Percentiles rank a stretch among this genome's conserved stretches.
These are phyloP conservation scores for Hemitrygon akajei DNA, from an alignment of 2,797 vertebrate species.

Conservation along the genomic window DNA sequence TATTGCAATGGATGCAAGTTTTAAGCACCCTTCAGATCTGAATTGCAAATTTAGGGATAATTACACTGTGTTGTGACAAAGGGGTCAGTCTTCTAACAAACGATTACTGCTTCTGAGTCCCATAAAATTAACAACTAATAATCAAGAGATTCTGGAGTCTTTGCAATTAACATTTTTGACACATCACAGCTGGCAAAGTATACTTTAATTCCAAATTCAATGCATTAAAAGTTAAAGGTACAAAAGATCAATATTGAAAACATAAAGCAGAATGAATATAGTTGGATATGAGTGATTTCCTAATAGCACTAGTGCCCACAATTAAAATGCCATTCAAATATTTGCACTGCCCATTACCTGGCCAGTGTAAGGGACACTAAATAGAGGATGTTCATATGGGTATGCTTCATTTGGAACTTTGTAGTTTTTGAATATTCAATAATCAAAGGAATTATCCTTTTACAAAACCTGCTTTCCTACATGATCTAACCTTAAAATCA, in stretches of 20 bases:
- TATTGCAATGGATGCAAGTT: neutral
- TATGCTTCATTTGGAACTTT: neutral
- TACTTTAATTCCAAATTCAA: neutral
- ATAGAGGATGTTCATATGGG: neutral
- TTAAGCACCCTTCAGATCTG: neutral
- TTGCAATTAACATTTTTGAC: neutral
- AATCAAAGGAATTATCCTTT: neutral
- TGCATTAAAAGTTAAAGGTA: neutral
- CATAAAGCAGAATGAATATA: neutral
- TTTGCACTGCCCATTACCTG: neutral
- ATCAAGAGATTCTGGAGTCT: neutral
- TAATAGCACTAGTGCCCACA: neutral
- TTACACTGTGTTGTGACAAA: too few relatives aligned
- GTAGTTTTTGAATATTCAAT: neutral
- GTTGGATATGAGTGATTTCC: neutral
- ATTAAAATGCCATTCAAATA: neutral
- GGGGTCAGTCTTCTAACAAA: neutral
- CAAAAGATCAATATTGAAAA: neutral
- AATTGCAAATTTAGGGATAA: neutral
- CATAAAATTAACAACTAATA: neutral
- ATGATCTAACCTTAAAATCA: neutral
- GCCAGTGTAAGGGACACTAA: neutral
- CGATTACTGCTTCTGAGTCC: neutral
- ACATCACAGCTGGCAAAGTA: neutral
- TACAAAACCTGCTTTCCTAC: neutral